Base-by-base conservation (phyloP, 2,888 invertebrate species). In the Andrena bucephala region DNA sequence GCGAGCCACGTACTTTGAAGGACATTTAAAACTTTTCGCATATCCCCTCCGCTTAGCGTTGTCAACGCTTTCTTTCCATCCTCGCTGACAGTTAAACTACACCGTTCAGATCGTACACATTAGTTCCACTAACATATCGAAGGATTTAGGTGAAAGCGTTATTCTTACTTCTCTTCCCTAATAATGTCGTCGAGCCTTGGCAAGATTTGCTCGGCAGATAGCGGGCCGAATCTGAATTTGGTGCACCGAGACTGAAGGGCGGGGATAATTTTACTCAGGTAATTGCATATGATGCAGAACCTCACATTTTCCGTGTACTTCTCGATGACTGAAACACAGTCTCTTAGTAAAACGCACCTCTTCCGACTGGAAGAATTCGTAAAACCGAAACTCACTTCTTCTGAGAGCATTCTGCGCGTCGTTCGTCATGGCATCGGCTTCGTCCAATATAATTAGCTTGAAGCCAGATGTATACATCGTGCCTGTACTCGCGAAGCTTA, bases 381-480 rank as follows among this genome's bases (percentile, higher is more conserved):
- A 13, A 27, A 50, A 24, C 10, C 1, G 50, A 10, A 29, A 95
- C 96, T 95, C 95, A 98, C 98, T 98, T 95, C 99, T 96, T 89
- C 99, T 95, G 0, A 99, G 95, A 36, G 99, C 99, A 95, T 99
- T 99, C 94, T 99, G 99, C 0, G 99, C 99, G 96, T 99, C 99
- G 94, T 98, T 97, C 0, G 99, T 99, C 99, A 99, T 99, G 0
- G 99, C 99, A 95, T 99, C 99, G 0, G 99, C 99, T 95, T 99
- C 99, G 95, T 99, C 99, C 29, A 99, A 95, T 87, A 99, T 99
- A 59, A 99, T 98, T 54, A 99, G 94, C 93, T 99, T 99, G 87
- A 98, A 99, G 0, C 98, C 98, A 66, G 97, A 97, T 94, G 97
- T 98, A 93, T 99, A 99, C 90, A 99, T 98, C 5, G 99, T 98